A percentile compares a stretch with the other conserved stretches of the same genome.
Conservation (phyloP, 2,888 invertebrate genomes). For the Chymomyza amoena region DNA sequence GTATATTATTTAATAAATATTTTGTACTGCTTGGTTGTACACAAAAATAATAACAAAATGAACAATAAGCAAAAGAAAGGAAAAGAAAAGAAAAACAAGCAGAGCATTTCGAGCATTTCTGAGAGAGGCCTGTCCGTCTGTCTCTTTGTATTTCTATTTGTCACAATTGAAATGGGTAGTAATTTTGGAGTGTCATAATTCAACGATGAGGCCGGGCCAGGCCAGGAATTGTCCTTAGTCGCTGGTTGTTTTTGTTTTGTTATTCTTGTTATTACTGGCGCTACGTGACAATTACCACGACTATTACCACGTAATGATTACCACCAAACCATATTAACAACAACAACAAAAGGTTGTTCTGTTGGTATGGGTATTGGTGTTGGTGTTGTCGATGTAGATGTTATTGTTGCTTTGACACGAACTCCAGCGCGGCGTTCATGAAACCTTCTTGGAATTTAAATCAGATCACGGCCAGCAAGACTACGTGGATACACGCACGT, state of each 20-base stretch:
- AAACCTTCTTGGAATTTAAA: conserved; percentile 57
- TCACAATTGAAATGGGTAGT: conserved; percentile 33
- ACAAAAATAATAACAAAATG: no score
- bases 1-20: no score
- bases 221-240: conserved; percentile 33
- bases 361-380: not conserved
- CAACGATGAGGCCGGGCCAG: conserved; percentile 19
- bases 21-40: no score
- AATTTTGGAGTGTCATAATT: conserved; percentile 12
- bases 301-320: conserved; percentile 50
- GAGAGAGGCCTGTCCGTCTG: not conserved
- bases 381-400: not conserved
- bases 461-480: conserved; percentile 57
- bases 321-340: conserved; percentile 5
- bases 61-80: no score
- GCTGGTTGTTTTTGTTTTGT: not conserved
- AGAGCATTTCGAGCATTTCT: not conserved
- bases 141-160: conserved; percentile 18
- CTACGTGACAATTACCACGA: conserved; percentile 62
- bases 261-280: conserved; percentile 3
- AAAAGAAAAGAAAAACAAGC: not conserved
- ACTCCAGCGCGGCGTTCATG: conserved; percentile 33
- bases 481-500: not conserved
- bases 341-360: not conserved
- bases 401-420: not conserved